A percentile compares a stretch with the other conserved stretches of the same genome.
phyloP scores from a whole-genome alignment of 1,140 invertebrate genomes.

The Trinorchestia longiramus region DNA sequence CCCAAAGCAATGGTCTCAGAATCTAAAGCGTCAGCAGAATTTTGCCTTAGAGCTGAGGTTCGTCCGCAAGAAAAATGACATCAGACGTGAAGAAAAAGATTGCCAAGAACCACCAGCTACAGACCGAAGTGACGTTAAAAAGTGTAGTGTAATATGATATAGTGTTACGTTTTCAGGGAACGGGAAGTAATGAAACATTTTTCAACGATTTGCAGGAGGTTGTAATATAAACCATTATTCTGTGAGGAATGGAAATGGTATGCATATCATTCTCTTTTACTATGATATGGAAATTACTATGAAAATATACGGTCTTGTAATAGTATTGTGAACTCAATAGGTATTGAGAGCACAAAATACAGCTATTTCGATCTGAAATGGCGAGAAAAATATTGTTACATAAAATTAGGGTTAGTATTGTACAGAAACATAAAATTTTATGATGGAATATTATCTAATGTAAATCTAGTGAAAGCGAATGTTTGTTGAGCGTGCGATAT shows the following conservation, averaged over 20 bases:
- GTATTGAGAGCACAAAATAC: too few relatives aligned
- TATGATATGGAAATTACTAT: too few relatives aligned
- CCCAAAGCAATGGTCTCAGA: conserved; percentile 23
- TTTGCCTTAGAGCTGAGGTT: not conserved
- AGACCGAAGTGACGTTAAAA: not conserved
- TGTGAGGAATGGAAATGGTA: not conserved
- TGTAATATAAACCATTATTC: not conserved
- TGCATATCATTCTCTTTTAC: not conserved
- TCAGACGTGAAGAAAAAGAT: not conserved
- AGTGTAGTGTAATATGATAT: not conserved
- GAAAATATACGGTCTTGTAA: too few relatives aligned
- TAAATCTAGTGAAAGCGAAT: too few relatives aligned
- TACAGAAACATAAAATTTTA: too few relatives aligned
- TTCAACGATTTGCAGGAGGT: not conserved
- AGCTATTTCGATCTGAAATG: too few relatives aligned
- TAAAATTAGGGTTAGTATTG: too few relatives aligned
- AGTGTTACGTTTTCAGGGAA: not conserved
- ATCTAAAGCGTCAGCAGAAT: not conserved
- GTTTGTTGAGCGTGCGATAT: too few relatives aligned
- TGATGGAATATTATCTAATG: too few relatives aligned
- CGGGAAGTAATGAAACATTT: not conserved
- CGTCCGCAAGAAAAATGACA: not conserved
- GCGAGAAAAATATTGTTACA: too few relatives aligned
- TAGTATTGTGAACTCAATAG: too few relatives aligned
- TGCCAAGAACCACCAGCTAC: not conserved